phyloP scores from a whole-genome alignment of 2,888 invertebrate species.

The Halictus ligatus region DNA sequence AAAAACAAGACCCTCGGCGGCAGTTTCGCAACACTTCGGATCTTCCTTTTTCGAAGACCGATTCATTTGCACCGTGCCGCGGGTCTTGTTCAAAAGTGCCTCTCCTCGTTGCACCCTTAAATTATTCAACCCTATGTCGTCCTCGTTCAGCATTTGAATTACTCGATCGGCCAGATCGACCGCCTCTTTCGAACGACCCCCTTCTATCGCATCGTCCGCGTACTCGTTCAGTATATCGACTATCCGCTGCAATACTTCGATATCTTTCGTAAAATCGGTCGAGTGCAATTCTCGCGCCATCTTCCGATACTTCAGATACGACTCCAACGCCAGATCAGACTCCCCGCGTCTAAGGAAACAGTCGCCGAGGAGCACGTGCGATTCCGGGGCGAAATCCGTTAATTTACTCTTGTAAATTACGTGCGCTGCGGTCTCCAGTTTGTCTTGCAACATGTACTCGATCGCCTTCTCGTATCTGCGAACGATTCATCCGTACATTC shows the following conservation, averaged over 20 bases:
- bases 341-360: conserved; percentile 27
- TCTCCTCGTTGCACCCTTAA: conserved; percentile 36
- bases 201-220: conserved; percentile 34
- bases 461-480: conserved; percentile 48
- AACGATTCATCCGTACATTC: background rate
- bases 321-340: conserved; percentile 25
- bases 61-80: conserved; percentile 20
- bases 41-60: background rate
- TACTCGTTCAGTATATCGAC: conserved; percentile 62
- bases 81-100: conserved; percentile 33
- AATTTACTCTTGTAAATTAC: conserved; percentile 39
- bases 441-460: conserved; percentile 16
- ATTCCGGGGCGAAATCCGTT: conserved; percentile 26
- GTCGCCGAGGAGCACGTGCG: conserved; percentile 49
- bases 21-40: conserved; percentile 15
- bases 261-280: conserved; percentile 13
- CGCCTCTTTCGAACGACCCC: conserved; percentile 20
- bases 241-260: conserved; percentile 59
- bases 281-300: background rate
- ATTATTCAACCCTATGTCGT: conserved; percentile 14
- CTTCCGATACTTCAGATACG: conserved; percentile 36
- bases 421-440: conserved; percentile 19
- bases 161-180: background rate
- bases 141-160: conserved; percentile 38
- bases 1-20: conserved; percentile 44